These are phyloP conservation scores for Timema podura DNA, from an alignment of 2,888 invertebrate genomes.

Conservation along the genomic window DNA sequence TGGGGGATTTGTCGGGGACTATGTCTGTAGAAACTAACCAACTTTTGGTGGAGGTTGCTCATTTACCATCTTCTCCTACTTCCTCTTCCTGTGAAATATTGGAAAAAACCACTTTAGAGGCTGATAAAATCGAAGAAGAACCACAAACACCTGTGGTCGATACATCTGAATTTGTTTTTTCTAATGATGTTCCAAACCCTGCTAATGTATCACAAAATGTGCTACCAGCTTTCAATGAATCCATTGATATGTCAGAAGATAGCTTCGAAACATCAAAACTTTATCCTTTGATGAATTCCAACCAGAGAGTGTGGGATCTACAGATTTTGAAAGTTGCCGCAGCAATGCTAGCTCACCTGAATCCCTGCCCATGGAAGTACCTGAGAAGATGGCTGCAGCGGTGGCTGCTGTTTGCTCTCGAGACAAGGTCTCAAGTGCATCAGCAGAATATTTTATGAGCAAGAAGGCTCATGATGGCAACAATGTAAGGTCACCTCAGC, in stretches of 20 bases:
- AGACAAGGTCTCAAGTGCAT: conserved; percentile 2
- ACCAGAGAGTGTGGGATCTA: conserved; percentile 3
- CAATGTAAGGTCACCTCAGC: conserved; percentile 34
- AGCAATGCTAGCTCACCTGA: conserved; percentile 12
- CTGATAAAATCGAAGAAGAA: too few relatives aligned
- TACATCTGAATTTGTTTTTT: too few relatives aligned
- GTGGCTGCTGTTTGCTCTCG: not conserved
- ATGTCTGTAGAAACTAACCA: too few relatives aligned
- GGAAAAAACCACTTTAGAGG: too few relatives aligned
- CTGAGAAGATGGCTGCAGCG: not conserved
- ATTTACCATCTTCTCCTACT: too few relatives aligned
- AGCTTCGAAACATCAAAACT: conserved; percentile 8
- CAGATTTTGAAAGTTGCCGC: conserved; percentile 8
- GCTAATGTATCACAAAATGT: too few relatives aligned
- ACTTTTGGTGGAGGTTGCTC: too few relatives aligned
- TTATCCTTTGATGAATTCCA: not conserved
- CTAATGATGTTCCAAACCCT: too few relatives aligned
- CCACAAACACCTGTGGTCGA: too few relatives aligned
- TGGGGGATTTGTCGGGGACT: too few relatives aligned
- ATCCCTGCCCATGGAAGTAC: not conserved
- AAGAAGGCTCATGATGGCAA: not conserved
- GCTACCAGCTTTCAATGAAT: not conserved
- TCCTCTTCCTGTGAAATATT: too few relatives aligned
- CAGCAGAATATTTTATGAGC: not conserved
- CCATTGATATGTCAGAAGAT: conserved; percentile 15